These are phyloP conservation scores for Hymenopus coronatus DNA, from an alignment of 2,888 invertebrate species.

Conservation along the genomic window DNA sequence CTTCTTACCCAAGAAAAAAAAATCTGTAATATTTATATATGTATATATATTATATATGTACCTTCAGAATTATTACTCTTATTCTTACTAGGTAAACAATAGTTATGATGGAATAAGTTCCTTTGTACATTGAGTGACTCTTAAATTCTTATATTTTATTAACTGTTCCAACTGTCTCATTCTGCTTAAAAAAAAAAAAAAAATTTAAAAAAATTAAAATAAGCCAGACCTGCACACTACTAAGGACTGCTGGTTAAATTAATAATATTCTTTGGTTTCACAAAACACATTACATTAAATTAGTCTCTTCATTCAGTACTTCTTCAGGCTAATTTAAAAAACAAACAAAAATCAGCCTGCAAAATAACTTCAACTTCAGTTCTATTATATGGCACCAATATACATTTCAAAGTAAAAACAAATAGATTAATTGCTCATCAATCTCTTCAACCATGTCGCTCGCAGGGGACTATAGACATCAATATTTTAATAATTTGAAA, in stretches of 20 bases:
- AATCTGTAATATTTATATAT: not conserved
- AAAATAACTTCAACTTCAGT: not conserved
- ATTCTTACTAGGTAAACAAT: not conserved
- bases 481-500: not conserved
- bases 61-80: not conserved
- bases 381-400: not conserved
- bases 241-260: not conserved
- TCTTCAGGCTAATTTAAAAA: constrained; percentile 11
- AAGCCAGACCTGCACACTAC: not conserved
- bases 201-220: not conserved
- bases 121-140: constrained; percentile 30
- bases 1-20: not conserved
- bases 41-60: not conserved
- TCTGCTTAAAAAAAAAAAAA: not conserved
- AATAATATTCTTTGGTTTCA: not conserved
- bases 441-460: not conserved
- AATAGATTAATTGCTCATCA: not conserved
- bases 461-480: not conserved
- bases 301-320: constrained; percentile 6
- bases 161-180: not conserved
- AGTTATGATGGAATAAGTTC: constrained; percentile 12
- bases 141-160: not conserved
- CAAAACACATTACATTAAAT: constrained; percentile 3
- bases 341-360: constrained; percentile 8
- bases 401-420: not conserved